Conservation (phyloP, 2,888 invertebrate species). For the Metopia argyrocephala region DNA sequence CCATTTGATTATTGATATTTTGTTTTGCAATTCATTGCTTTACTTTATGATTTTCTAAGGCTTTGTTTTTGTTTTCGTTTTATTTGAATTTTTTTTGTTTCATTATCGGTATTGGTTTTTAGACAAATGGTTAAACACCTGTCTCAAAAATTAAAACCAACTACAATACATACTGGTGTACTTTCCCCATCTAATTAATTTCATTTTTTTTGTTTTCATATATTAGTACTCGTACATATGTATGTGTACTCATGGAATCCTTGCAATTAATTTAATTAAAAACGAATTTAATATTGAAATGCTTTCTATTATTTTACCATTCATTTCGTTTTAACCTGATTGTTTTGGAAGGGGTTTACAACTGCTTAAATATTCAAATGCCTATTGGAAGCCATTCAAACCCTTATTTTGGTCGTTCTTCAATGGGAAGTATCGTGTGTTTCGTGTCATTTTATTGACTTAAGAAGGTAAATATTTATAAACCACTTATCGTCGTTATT, state of each 20-base stretch:
- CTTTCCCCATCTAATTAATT: slow-evolving; percentile 38
- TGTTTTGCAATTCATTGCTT: slow-evolving; percentile 56
- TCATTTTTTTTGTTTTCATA: background rate
- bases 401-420: background rate
- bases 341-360: background rate
- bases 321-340: slow-evolving; percentile 13
- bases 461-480: slow-evolving; percentile 44
- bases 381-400: slow-evolving; percentile 22
- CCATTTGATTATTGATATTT: slow-evolving; percentile 46
- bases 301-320: too few relatives aligned
- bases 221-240: background rate
- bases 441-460: slow-evolving; percentile 15
- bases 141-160: slow-evolving; percentile 29
- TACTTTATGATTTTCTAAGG: background rate
- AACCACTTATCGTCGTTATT: background rate
- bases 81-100: slow-evolving; percentile 3
- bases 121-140: slow-evolving; percentile 59
- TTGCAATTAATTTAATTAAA: slow-evolving; percentile 78
- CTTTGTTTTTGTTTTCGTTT: background rate
- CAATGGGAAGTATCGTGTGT: slow-evolving; percentile 26
- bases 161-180: too few relatives aligned
- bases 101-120: slow-evolving; percentile 7
- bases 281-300: slow-evolving; percentile 45
- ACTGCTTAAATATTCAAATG: slow-evolving; percentile 1
- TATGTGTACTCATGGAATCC: slow-evolving; percentile 54